Conservation (phyloP, 2,888 invertebrate species). For the Cabera pusaria region DNA sequence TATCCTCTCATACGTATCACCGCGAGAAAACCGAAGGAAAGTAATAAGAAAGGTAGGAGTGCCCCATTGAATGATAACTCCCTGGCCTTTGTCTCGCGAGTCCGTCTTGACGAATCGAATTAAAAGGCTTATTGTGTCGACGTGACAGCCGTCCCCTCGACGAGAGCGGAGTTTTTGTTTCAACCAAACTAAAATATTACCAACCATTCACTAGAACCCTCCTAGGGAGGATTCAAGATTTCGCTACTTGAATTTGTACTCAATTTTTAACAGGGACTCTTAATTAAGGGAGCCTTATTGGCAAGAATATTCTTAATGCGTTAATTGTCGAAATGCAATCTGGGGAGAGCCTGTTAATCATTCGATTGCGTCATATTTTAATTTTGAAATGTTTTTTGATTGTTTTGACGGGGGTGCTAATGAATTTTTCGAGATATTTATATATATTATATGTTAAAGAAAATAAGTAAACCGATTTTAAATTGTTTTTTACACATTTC, state of each 20-base stretch:
- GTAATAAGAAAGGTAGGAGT: constrained; percentile 82
- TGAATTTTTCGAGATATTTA: constrained; percentile 51
- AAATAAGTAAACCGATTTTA: constrained; percentile 16
- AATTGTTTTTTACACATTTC: constrained; percentile 7
- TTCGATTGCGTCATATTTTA: constrained; percentile 74
- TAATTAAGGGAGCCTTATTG: constrained; percentile 82
- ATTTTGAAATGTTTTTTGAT: constrained; percentile 54
- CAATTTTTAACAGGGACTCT: constrained; percentile 81
- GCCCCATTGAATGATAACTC: constrained; percentile 84
- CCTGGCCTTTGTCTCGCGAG: constrained; percentile 74
- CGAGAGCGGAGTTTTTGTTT: constrained; percentile 70
- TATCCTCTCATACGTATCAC: constrained; percentile 44
- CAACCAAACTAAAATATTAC: constrained; percentile 83
- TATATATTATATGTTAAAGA: background rate
- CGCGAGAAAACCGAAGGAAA: constrained; percentile 73
- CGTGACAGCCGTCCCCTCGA: constrained; percentile 73
- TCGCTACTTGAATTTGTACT: constrained; percentile 82
- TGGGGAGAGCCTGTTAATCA: constrained; percentile 74
- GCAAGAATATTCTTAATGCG: constrained; percentile 78
- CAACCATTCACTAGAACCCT: constrained; percentile 77
- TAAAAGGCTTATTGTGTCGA: constrained; percentile 84
- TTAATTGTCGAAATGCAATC: constrained; percentile 84
- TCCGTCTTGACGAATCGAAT: constrained; percentile 83
- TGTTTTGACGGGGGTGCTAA: constrained; percentile 50
- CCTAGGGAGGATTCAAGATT: constrained; percentile 63